These are phyloP conservation scores for Agrochola litura DNA, from an alignment of 2,888 invertebrate species.

Conservation along the genomic window DNA sequence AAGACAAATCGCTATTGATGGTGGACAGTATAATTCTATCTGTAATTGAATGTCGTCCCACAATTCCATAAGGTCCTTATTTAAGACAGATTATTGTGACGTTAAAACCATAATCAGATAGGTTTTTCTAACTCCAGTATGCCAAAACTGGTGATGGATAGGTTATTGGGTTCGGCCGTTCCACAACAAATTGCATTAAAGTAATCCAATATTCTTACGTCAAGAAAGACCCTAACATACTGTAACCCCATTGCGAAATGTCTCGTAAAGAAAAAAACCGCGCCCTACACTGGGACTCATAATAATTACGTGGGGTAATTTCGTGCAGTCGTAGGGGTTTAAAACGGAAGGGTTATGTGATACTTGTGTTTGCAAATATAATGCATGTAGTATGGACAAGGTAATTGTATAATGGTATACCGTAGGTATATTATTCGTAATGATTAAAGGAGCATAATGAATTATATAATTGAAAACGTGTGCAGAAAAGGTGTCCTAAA, in stretches of 20 bases:
- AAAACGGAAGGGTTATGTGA: constrained; percentile 78
- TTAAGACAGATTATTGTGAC: too few relatives aligned
- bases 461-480: constrained; percentile 34
- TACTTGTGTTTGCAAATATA: constrained; percentile 54
- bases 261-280: constrained; percentile 78
- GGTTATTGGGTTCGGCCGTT: too few relatives aligned
- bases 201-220: constrained; percentile 66
- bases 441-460: constrained; percentile 9
- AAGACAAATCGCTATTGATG: too few relatives aligned
- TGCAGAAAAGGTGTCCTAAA: neutral
- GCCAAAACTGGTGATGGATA: too few relatives aligned
- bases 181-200: constrained; percentile 33
- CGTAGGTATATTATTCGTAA: constrained; percentile 19
- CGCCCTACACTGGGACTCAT: constrained; percentile 77
- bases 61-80: too few relatives aligned
- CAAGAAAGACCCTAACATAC: constrained; percentile 61
- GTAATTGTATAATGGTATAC: constrained; percentile 48
- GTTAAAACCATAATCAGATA: too few relatives aligned
- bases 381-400: constrained; percentile 33
- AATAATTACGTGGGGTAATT: constrained; percentile 85
- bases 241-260: constrained; percentile 75
- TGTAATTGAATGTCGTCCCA: too few relatives aligned
- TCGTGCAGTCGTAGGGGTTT: constrained; percentile 80
- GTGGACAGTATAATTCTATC: too few relatives aligned
- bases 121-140: too few relatives aligned